Conservation (phyloP, 2,888 invertebrate species). For the Stenoptilia bipunctidactyla region DNA sequence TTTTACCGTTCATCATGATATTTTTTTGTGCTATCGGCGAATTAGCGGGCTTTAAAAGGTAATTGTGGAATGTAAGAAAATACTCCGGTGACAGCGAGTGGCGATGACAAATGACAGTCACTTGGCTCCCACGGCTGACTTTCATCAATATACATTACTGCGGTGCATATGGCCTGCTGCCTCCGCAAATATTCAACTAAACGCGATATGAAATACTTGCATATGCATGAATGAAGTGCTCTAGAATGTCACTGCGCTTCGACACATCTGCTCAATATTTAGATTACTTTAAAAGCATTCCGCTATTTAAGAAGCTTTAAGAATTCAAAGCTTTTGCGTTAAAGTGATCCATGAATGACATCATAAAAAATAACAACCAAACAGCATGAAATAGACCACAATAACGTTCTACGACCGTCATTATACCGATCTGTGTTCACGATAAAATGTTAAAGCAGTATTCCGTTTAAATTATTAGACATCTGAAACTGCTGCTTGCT, state of each 20-base stretch:
- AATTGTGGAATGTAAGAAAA: constrained; percentile 58
- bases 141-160: constrained; percentile 50
- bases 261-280: not conserved
- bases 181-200: constrained; percentile 6
- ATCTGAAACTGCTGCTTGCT: too few relatives aligned
- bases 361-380: too few relatives aligned
- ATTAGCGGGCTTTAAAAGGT: constrained; percentile 51
- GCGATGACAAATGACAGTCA: constrained; percentile 58
- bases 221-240: not conserved
- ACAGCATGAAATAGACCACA: too few relatives aligned
- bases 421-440: too few relatives aligned
- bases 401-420: too few relatives aligned
- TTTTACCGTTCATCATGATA: constrained; percentile 20
- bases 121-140: constrained; percentile 43
- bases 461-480: too few relatives aligned
- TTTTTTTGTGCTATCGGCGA: constrained; percentile 43
- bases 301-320: too few relatives aligned
- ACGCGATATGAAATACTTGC: constrained; percentile 5
- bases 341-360: too few relatives aligned
- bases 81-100: constrained; percentile 51
- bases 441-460: too few relatives aligned
- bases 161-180: constrained; percentile 4
- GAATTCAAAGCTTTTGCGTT: too few relatives aligned
- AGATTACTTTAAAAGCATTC: not conserved
- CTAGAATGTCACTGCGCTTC: constrained; percentile 1